Percentiles rank a stretch among this genome's conserved stretches.
Conservation (phyloP, 2,797 vertebrate genomes). For the Paratrypauchen microcephalus region DNA sequence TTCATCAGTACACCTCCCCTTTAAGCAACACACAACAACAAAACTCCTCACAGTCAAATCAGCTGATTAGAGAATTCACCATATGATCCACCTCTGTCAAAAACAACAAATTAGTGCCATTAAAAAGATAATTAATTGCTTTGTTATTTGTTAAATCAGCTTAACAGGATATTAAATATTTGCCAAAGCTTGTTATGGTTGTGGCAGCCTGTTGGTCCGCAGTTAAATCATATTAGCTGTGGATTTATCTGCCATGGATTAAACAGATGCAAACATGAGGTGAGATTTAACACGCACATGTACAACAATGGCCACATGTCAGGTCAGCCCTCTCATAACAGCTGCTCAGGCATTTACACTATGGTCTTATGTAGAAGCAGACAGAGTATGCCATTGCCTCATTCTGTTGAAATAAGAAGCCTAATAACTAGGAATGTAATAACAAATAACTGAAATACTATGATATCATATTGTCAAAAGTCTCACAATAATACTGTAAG, state of each 20-base stretch:
- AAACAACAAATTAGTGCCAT: conserved; percentile 78
- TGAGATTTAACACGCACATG: conserved; percentile 64
- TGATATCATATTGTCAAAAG: too few relatives aligned
- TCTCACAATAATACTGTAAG: too few relatives aligned
- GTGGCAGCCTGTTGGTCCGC: conserved; percentile 65
- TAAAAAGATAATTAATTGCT: conserved; percentile 78
- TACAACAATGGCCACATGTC: conserved; percentile 62
- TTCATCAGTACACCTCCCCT: conserved; percentile 50
- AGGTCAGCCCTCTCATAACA: conserved; percentile 25
- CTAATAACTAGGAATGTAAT: too few relatives aligned
- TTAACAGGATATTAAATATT: conserved; percentile 77
- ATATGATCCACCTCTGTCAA: conserved; percentile 72
- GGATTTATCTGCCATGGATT: conserved; percentile 72
- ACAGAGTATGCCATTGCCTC: background rate
- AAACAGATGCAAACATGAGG: conserved; percentile 58
- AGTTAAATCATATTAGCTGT: conserved; percentile 74
- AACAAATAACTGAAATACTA: too few relatives aligned
- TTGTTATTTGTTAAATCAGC: conserved; percentile 77
- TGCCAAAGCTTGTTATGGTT: conserved; percentile 70
- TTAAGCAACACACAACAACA: conserved; percentile 42
- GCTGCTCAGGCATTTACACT: conserved; percentile 18
- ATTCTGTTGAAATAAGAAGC: background rate
- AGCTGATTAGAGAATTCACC: conserved; percentile 70
- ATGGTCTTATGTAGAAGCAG: conserved; percentile 8
- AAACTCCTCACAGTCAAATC: conserved; percentile 57